A percentile compares a stretch with the other conserved stretches of the same genome.
Conservation (phyloP, 2,797 vertebrate genomes). For the Cirrhinus molitorella region DNA sequence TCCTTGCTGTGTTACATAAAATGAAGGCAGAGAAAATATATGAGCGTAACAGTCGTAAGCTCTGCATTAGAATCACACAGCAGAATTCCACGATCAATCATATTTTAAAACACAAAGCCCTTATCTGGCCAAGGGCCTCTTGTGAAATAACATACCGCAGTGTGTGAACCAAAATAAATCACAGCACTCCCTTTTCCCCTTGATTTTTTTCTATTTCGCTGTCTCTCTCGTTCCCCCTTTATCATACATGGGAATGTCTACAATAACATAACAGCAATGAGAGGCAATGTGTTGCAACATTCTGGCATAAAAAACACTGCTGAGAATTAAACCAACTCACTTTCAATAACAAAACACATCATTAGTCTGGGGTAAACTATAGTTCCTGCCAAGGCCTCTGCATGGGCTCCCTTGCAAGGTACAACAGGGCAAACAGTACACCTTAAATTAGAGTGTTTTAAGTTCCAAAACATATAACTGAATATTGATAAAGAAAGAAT, state of each 20-base stretch:
- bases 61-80: conserved; percentile 20
- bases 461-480: neutral
- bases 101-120: conserved; percentile 30
- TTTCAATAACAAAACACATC: conserved; percentile 31
- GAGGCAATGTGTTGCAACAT: conserved; percentile 17
- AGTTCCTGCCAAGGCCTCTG: conserved; percentile 22
- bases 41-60: conserved; percentile 1
- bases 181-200: conserved; percentile 27
- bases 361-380: conserved; percentile 17
- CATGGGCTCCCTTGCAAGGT: conserved; percentile 26
- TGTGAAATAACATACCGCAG: conserved; percentile 57
- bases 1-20: conserved; percentile 24
- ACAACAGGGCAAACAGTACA: neutral
- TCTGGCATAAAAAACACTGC: neutral
- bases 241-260: conserved; percentile 28
- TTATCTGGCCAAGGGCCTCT: conserved; percentile 52
- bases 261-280: conserved; percentile 26
- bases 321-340: conserved; percentile 22
- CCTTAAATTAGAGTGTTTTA: neutral
- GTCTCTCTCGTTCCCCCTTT: conserved; percentile 25
- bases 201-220: neutral
- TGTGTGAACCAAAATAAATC: conserved; percentile 58
- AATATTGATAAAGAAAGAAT: neutral
- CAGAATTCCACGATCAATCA: conserved; percentile 40
- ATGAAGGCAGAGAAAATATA: neutral